Evolutionary conservation across 1,140 invertebrate genomes (phyloP), one percentile per base, ranked within the genome.

Genomic region (Centruroides sculpturatus): DNA sequence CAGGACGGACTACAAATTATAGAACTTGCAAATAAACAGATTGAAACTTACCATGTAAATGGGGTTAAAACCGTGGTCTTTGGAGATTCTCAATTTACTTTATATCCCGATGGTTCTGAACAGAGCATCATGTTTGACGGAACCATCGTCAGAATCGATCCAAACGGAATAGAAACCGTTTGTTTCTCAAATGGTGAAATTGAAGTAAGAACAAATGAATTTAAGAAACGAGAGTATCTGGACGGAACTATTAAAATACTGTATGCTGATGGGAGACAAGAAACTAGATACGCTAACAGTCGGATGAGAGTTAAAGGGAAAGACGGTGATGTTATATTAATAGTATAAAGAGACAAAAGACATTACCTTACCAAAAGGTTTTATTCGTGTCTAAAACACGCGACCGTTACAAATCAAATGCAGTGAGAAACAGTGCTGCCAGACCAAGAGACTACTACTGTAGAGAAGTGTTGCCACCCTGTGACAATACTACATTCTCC

Each of bases 161-260:
- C 79, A 74, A 73, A 79, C 68, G 82, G 81, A 3, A 83, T 85
- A 62, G 82, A 83, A 71, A 76, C 83, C 13, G 75, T 93, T 47
- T 76, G 81, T 35, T 82, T 93, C 64, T 79, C 84, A 3, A 93
- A 92, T 75, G 91, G 91, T 5, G 87, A 93, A 72, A 79, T 83
- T 68, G 92, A 96, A 80, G 82, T 94, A 54, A 88, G 94, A 69
- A 87, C 85, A 0, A 78, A 81, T 59, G 80, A 85, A 55, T 86
- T 84, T 70, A 93, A 89, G 85, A 82, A 85, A 72, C 77, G 90
- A 48, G 88, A 93, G 74, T 97, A 89, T 76, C 89, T 89, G 3
- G 89, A 97, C 79, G 92, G 92, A 9, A 93, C 91, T 3, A 80
- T 89, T 0, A 95, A 95, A 75, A 79, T 87, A 48, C 75, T 96